These are phyloP conservation scores for Hetaerina titia DNA, from an alignment of 2,888 invertebrate species.

Conservation along the genomic window DNA sequence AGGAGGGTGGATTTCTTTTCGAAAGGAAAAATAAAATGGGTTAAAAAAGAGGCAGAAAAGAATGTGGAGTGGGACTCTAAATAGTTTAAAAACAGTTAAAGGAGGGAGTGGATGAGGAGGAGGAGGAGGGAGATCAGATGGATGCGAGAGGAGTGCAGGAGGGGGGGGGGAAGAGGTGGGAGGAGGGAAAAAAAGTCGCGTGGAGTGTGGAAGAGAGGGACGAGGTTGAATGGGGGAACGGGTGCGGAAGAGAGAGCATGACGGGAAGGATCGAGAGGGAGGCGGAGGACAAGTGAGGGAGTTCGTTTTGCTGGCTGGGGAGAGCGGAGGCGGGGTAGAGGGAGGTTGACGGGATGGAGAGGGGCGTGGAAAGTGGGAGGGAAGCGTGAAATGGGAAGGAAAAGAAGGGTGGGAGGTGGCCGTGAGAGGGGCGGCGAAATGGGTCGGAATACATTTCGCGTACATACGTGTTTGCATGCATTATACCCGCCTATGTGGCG, in stretches of 20 bases:
- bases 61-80: slow-evolving; percentile 13
- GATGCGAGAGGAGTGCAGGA: background rate
- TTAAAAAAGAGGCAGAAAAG: background rate
- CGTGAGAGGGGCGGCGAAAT: background rate
- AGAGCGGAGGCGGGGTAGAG: background rate
- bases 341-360: background rate
- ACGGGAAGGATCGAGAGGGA: slow-evolving; percentile 23
- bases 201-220: background rate
- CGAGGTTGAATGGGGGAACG: slow-evolving; percentile 38
- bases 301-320: background rate
- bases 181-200: background rate
- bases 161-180: background rate
- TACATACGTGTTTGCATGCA: slow-evolving; percentile 14
- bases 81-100: slow-evolving; percentile 27
- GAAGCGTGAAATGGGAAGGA: slow-evolving; percentile 28
- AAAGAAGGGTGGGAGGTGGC: background rate
- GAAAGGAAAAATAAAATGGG: background rate
- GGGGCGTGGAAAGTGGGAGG: slow-evolving; percentile 18
- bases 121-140: background rate
- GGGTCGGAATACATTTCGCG: slow-evolving; percentile 23
- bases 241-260: background rate
- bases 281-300: background rate
- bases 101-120: slow-evolving; percentile 49
- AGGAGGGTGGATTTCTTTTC: background rate
- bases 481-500: background rate